Evolutionary conservation across 1,140 invertebrate species (phyloP), one percentile per base, ranked within the genome.

Genomic region (Drosophila repleta): DNA sequence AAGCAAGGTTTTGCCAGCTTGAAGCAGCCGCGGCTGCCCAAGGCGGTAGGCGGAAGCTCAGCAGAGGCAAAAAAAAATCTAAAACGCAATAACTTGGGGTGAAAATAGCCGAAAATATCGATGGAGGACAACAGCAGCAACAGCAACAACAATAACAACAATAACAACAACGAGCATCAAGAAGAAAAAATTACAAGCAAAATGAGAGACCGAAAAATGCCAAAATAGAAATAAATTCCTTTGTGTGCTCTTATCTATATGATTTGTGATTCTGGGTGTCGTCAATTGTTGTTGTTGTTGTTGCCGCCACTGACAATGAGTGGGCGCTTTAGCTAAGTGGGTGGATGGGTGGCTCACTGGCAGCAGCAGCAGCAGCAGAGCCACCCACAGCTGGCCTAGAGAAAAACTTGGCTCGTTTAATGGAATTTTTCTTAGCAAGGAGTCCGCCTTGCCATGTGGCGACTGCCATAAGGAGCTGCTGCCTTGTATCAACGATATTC

Each of bases 241-340:
- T 90, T 90, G 89, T 90, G 84, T 83, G 71, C 76, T 90, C 90
- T 90, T 90, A 90, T 90, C 90, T 90, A 89, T 90, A 90, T 90
- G 90, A 90, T 90, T 90, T 90, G 84, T 90, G 90, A 90, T 90
- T 87, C 77, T 83, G 83, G 84, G 84, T 90, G 84, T 90, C 89
- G 76, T 90, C 89, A 77, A 84, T 83, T 83, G 76, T 89, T 87
- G 75, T 83, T 83, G 76, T 89, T 87, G 75, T 72, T 71, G 62
- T 17, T 60, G 65, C 35, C 37, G 74, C 60, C 51, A 61, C 78
- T 79, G 79, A 85, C 76, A 84, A 80, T 85, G 74, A 85, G 76
- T 85, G 76, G 74, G 78, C 53, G 66, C 49, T 43, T 35, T 37
- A 7, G 53, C 18, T 41, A 41, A 35, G 29, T 56, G 53, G 37